phyloP scores from a whole-genome alignment of 2,888 invertebrate species.

The Cylloceria caligata region DNA sequence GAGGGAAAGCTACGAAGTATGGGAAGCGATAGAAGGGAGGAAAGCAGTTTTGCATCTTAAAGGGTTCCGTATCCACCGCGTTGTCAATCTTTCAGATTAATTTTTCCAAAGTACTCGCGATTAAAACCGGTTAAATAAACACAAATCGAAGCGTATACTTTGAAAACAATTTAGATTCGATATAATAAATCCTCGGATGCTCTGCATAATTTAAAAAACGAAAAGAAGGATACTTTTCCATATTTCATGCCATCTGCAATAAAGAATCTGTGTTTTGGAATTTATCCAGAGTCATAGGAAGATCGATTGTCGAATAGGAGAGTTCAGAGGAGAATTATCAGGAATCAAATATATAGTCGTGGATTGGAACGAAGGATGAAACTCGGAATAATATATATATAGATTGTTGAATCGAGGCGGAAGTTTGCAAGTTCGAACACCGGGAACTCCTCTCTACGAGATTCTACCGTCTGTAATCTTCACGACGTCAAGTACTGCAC shows the following conservation, averaged over 20 bases:
- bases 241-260: too few relatives aligned
- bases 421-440: neutral
- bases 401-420: neutral
- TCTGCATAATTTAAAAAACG: neutral
- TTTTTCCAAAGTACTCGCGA: neutral
- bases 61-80: neutral
- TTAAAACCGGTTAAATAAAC: neutral
- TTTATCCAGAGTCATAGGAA: neutral
- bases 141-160: neutral
- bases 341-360: neutral
- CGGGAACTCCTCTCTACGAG: neutral
- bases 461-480: neutral
- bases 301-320: neutral
- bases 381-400: neutral
- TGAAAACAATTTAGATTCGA: neutral
- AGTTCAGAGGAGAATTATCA: neutral
- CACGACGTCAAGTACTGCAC: conserved; percentile 1
- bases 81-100: neutral
- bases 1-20: neutral
- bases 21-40: neutral
- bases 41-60: neutral
- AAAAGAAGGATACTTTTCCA: neutral
- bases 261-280: too few relatives aligned
- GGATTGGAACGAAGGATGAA: neutral
- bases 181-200: neutral